Conservation (phyloP, 2,888 invertebrate genomes). For the Dryobota labecula region DNA sequence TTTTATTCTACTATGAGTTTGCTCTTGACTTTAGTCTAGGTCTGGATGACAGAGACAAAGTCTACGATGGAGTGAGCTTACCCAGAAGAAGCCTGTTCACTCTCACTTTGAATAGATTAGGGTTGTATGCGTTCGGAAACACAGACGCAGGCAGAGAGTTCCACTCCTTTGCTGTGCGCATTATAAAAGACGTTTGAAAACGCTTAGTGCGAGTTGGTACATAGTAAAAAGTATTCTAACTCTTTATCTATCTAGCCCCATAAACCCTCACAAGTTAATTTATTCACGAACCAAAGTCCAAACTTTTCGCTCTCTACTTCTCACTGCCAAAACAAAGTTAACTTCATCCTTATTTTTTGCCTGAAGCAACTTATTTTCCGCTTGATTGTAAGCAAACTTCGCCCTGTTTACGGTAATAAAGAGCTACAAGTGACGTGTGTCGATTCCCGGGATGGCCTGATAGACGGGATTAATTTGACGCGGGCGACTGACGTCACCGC, state of each 20-base stretch:
- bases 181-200: no score
- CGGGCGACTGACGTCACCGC: conserved; percentile 37
- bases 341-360: conserved; percentile 41
- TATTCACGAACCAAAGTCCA: conserved; percentile 33
- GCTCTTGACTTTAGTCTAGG: no score
- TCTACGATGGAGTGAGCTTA: no score
- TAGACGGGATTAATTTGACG: conserved; percentile 71
- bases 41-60: no score
- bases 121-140: no score
- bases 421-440: conserved; percentile 49
- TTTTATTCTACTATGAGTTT: no score
- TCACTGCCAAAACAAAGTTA: conserved; percentile 37
- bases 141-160: no score
- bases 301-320: conserved; percentile 20
- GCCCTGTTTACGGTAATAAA: conserved; percentile 33
- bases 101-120: no score
- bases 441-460: conserved; percentile 58
- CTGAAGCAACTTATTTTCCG: conserved; percentile 41
- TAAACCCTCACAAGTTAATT: conserved; percentile 31
- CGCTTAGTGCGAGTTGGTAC: no score
- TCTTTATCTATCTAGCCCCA: conserved; percentile 19
- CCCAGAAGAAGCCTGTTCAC: no score
- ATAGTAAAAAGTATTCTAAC: no score
- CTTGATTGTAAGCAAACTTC: conserved; percentile 31
- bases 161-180: no score